These are phyloP conservation scores for Harpegnathos saltator DNA, from an alignment of 1,140 invertebrate species.

Conservation along the genomic window DNA sequence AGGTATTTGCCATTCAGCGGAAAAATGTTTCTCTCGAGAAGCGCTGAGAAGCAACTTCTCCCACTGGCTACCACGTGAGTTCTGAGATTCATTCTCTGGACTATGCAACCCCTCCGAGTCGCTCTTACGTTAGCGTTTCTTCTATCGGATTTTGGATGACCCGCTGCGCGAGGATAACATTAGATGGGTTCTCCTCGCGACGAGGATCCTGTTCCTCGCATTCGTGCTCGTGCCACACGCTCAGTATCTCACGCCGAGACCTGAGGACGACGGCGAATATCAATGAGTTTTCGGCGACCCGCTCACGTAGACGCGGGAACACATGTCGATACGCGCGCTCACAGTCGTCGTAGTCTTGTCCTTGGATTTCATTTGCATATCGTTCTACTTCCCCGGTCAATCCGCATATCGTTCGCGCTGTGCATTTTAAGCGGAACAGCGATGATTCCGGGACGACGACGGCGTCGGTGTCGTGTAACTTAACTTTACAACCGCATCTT, in stretches of 20 bases:
- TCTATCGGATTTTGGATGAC: too few species aligned
- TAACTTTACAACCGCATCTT: neutral
- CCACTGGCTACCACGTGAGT: too few species aligned
- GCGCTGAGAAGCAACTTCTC: too few species aligned
- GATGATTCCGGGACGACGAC: neutral
- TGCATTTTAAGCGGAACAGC: conserved; percentile 52
- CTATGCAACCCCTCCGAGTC: too few species aligned
- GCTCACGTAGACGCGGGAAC: conserved; percentile 31
- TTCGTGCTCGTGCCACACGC: neutral
- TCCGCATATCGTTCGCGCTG: neutral
- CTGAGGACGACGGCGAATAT: conserved; percentile 17
- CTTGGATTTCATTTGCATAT: conserved; percentile 51
- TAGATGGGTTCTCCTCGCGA: too few species aligned
- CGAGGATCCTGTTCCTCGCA: neutral
- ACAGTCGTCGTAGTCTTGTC: conserved; percentile 7
- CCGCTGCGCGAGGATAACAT: too few species aligned
- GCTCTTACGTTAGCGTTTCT: too few species aligned
- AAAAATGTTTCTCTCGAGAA: too few species aligned
- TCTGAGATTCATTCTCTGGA: too few species aligned
- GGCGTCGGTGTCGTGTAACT: neutral
- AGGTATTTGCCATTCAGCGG: too few species aligned
- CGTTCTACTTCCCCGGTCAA: conserved; percentile 48
- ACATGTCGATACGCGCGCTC: conserved; percentile 21
- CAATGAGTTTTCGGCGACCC: conserved; percentile 36
- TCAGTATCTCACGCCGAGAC: neutral